phyloP scores from a whole-genome alignment of 2,113 vertebrate genomes.

The Hypocryptadius cinnamomeus region DNA sequence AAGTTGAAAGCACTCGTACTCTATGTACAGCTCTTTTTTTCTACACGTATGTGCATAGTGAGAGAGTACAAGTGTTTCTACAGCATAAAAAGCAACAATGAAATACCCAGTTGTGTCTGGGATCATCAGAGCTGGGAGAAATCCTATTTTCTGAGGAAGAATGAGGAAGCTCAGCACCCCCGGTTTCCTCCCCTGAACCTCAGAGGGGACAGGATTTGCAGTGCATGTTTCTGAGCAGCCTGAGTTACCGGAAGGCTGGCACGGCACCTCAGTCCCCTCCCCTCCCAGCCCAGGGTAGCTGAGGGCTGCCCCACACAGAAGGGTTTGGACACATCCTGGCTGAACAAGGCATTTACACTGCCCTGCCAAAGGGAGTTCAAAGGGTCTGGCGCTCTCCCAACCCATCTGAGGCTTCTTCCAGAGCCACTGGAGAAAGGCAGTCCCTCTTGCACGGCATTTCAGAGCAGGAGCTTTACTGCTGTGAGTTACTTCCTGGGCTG shows the following conservation, averaged over 20 bases:
- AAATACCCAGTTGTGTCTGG: neutral
- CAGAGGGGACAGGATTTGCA: neutral
- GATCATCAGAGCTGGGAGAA: neutral
- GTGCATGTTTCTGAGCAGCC: neutral
- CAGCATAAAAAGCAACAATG: neutral
- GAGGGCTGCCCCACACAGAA: neutral
- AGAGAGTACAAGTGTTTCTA: neutral
- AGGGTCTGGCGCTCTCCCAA: neutral
- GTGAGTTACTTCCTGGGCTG: neutral
- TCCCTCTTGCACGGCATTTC: accelerated
- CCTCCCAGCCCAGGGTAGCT: neutral
- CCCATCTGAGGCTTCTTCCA: neutral
- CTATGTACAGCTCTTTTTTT: neutral
- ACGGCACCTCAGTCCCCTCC: neutral
- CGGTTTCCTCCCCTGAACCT: neutral
- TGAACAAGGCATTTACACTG: neutral
- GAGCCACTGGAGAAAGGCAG: neutral
- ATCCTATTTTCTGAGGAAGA: neutral
- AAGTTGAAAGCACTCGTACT: neutral
- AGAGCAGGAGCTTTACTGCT: neutral
- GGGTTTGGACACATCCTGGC: neutral
- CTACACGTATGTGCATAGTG: neutral
- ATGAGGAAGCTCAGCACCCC: neutral
- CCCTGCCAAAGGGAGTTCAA: neutral
- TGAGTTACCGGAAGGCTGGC: neutral